Evolutionary conservation across 2,113 vertebrate species (phyloP).

Genomic region (Cygnus atratus): DNA sequence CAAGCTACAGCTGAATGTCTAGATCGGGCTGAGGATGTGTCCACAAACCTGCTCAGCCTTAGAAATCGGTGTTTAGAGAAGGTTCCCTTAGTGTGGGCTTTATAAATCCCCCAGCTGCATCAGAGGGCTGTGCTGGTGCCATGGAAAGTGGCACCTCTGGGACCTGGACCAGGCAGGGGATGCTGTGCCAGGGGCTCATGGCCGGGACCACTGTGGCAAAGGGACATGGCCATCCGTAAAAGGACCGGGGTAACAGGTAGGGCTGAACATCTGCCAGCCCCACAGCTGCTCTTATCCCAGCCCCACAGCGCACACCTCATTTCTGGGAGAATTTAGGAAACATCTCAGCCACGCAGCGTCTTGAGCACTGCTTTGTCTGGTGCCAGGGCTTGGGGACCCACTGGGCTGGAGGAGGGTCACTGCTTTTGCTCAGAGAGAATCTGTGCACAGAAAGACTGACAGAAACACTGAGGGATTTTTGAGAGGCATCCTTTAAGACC

Average conservation of each 20-base stretch:
- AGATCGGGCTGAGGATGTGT: background rate
- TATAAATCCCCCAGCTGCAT: background rate
- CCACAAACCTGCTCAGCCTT: background rate
- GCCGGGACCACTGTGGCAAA: background rate
- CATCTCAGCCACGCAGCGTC: background rate
- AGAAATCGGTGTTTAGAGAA: background rate
- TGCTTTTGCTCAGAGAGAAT: background rate
- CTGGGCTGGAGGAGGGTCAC: fast-evolving
- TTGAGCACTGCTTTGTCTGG: background rate
- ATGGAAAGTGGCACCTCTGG: fast-evolving
- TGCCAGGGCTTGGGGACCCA: fast-evolving
- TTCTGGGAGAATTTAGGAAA: background rate
- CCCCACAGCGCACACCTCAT: background rate
- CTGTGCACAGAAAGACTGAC: background rate
- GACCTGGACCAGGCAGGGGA: fast-evolving
- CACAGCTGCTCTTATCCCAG: background rate
- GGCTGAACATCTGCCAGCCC: background rate
- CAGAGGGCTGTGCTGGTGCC: background rate
- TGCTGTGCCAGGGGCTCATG: fast-evolving
- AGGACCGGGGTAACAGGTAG: background rate
- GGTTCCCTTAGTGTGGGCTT: background rate
- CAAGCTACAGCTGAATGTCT: background rate
- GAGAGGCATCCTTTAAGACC: background rate
- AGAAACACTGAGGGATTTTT: background rate
- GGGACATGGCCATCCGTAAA: background rate